Percentiles rank a stretch among this genome's conserved stretches.
phyloP scores from a whole-genome alignment of 2,113 vertebrate genomes.

The Tetrax tetrax region DNA sequence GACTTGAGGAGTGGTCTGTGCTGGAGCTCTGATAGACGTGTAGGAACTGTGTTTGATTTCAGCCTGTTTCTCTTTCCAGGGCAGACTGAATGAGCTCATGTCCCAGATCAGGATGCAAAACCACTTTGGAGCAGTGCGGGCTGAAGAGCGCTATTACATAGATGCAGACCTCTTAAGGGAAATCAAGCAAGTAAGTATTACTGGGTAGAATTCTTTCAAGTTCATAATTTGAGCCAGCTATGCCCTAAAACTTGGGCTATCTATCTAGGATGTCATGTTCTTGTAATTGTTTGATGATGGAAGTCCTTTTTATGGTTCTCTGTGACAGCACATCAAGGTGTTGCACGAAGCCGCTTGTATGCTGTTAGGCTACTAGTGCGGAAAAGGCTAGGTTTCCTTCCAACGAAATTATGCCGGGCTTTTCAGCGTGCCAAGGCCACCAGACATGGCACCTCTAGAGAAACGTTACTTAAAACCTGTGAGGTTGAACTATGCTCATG shows the following conservation, averaged over 20 bases:
- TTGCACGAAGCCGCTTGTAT: not conserved
- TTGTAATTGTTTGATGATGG: not conserved
- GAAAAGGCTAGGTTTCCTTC: not conserved
- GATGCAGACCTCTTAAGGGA: slow-evolving; percentile 91
- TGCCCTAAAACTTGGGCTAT: not conserved
- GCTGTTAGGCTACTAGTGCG: not conserved
- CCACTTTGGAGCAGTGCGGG: slow-evolving; percentile 91
- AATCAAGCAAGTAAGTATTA: slow-evolving; percentile 89
- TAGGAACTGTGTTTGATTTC: not conserved
- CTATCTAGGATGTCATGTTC: not conserved
- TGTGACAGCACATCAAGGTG: not conserved
- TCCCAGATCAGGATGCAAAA: slow-evolving; percentile 99
- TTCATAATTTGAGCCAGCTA: not conserved
- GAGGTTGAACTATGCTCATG: not conserved
- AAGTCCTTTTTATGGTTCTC: not conserved
- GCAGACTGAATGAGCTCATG: slow-evolving; percentile 97
- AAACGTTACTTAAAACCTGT: not conserved
- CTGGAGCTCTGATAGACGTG: not conserved
- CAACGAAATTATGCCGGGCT: not conserved
- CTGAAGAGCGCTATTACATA: slow-evolving; percentile 93
- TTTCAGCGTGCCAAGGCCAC: not conserved
- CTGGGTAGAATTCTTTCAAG: not conserved
- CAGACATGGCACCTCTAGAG: not conserved
- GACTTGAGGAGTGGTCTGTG: not conserved
- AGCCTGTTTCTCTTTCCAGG: slow-evolving; percentile 74